Evolutionary conservation across 2,113 vertebrate genomes (phyloP).

Genomic region (Crotalus helleri): DNA sequence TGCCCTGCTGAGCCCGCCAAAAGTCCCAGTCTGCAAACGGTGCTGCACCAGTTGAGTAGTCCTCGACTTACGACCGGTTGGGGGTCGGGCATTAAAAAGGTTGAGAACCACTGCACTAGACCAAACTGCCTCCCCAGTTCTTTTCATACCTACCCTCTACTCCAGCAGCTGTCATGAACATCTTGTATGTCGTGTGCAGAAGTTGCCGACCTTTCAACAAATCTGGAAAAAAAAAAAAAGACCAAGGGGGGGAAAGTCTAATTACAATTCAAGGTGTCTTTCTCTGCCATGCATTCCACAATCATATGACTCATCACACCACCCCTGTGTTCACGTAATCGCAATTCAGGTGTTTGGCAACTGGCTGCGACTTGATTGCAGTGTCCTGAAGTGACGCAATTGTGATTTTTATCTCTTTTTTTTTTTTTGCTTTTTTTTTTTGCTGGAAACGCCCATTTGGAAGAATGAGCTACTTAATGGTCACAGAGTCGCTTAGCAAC

Average conservation of each 20-base stretch:
- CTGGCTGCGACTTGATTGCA: neutral
- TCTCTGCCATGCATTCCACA: neutral
- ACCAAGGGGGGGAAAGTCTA: neutral
- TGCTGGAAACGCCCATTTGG: neutral
- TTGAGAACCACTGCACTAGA: neutral
- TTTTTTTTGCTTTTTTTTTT: neutral
- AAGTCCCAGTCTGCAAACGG: too few relatives aligned
- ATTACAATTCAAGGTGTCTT: neutral
- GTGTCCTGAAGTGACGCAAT: too few relatives aligned
- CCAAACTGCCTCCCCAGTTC: neutral
- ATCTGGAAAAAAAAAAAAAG: slow-evolving; percentile 61
- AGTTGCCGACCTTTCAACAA: slow-evolving; percentile 86
- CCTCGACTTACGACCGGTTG: too few relatives aligned
- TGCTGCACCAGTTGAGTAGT: too few relatives aligned
- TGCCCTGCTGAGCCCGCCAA: too few relatives aligned
- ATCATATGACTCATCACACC: neutral
- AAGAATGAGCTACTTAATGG: neutral
- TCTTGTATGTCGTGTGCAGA: slow-evolving; percentile 91
- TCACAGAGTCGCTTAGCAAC: neutral
- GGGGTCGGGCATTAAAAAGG: too few relatives aligned
- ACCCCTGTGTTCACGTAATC: neutral
- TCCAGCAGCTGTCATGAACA: slow-evolving; percentile 90
- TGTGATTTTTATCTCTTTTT: neutral
- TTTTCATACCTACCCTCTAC: slow-evolving; percentile 78
- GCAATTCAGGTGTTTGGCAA: neutral